Evolutionary conservation across 2,888 invertebrate genomes (phyloP).

Genomic region (Capitulum mitella): DNA sequence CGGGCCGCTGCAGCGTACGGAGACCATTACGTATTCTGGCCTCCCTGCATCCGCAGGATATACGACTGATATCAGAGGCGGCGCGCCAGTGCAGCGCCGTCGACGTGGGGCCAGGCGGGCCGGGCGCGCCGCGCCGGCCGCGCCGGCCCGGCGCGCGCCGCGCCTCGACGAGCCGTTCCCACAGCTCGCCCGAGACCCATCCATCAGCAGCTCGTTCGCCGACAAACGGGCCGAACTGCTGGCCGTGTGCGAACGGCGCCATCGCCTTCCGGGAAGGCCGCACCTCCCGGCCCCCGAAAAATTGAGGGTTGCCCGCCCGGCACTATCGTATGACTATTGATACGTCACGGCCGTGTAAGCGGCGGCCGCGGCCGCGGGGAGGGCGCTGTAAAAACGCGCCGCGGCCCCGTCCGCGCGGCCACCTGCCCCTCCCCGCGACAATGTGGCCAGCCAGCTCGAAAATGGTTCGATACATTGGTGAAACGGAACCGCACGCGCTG

Average conservation of each 20-base stretch:
- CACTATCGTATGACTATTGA: slow-evolving; percentile 22
- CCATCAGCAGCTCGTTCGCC: neutral
- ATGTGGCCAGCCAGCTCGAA: slow-evolving; percentile 19
- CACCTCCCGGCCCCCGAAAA: neutral
- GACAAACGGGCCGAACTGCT: neutral
- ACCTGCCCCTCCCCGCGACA: slow-evolving; percentile 11
- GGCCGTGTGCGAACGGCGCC: neutral
- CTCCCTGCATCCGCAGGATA: slow-evolving; percentile 6
- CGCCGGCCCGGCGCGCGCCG: slow-evolving; percentile 26
- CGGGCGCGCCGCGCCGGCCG: slow-evolving; percentile 21
- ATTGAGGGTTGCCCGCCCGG: neutral
- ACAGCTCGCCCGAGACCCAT: neutral
- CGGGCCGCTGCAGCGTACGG: slow-evolving; percentile 31
- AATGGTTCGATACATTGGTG: slow-evolving; percentile 17
- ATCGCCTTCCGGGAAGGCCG: neutral
- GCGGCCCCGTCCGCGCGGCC: neutral
- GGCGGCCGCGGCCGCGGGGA: neutral
- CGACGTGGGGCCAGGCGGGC: slow-evolving; percentile 27
- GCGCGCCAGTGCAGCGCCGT: slow-evolving; percentile 29
- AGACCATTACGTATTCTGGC: slow-evolving; percentile 25
- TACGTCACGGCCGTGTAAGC: neutral
- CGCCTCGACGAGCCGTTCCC: neutral
- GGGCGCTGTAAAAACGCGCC: neutral
- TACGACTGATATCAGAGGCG: slow-evolving; percentile 21
- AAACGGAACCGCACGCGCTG: neutral